These are phyloP conservation scores for Erythrocercus mccallii DNA, from an alignment of 2,113 vertebrate genomes.

Conservation along the genomic window DNA sequence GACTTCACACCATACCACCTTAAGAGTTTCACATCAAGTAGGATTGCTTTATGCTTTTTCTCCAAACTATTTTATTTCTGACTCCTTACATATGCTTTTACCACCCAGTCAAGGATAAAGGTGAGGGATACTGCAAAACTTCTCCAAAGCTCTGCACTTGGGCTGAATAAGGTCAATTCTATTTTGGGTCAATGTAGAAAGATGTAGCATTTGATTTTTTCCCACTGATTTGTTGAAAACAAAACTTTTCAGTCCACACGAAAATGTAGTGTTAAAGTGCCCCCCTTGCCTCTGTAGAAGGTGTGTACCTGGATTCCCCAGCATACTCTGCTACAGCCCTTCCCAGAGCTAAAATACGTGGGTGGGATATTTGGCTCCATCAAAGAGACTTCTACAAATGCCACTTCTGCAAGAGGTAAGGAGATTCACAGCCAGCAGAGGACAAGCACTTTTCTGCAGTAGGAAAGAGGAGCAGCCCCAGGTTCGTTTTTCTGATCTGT, in stretches of 20 bases:
- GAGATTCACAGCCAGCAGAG: not conserved
- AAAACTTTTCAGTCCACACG: not conserved
- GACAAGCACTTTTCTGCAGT: not conserved
- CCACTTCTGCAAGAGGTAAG: not conserved
- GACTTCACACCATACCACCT: not conserved
- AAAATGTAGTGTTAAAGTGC: not conserved
- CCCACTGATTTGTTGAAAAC: not conserved
- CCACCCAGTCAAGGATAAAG: not conserved
- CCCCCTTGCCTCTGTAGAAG: not conserved
- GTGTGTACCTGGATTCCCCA: not conserved
- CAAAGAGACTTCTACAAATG: not conserved
- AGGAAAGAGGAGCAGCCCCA: not conserved
- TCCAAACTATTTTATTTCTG: not conserved
- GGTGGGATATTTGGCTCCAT: not conserved
- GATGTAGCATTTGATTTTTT: not conserved
- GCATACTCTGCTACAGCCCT: not conserved
- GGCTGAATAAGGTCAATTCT: rapidly evolving
- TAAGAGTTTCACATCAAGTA: not conserved
- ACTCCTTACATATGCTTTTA: not conserved
- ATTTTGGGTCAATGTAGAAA: not conserved
- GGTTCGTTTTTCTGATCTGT: not conserved
- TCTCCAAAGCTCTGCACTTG: rapidly evolving
- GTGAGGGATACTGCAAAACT: not conserved
- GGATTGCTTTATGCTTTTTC: not conserved
- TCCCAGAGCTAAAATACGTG: rapidly evolving